Evolutionary conservation across 2,113 vertebrate genomes (phyloP).

Genomic region (Lophius piscatorius): DNA sequence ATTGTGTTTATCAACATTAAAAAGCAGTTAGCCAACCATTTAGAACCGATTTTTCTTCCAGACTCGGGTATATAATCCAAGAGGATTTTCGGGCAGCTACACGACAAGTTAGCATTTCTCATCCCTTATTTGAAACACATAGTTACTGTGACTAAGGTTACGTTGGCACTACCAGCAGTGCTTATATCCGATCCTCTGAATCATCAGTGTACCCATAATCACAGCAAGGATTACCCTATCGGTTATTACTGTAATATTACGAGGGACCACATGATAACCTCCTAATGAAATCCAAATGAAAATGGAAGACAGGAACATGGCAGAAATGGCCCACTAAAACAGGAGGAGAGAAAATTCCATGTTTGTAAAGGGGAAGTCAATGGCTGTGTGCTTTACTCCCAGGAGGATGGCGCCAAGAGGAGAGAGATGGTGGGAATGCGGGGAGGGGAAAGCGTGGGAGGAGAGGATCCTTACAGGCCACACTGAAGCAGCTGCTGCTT

Average conservation of each 20-base stretch:
- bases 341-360: slow-evolving; percentile 14
- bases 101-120: no score
- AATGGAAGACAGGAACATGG: slow-evolving; percentile 23
- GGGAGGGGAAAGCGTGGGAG: slow-evolving; percentile 54
- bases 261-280: slow-evolving; percentile 16
- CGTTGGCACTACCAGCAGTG: not conserved
- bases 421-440: not conserved
- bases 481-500: slow-evolving; percentile 59
- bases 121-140: not conserved
- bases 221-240: slow-evolving; percentile 15
- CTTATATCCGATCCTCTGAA: slow-evolving; percentile 10
- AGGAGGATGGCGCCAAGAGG: slow-evolving; percentile 24
- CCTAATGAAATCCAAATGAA: slow-evolving; percentile 24
- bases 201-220: slow-evolving; percentile 24
- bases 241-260: slow-evolving; percentile 9
- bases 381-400: slow-evolving; percentile 44
- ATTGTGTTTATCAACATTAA: no score
- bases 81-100: no score
- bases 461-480: slow-evolving; percentile 54
- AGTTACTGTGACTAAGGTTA: slow-evolving; percentile 3
- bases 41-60: no score
- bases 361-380: slow-evolving; percentile 16
- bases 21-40: no score
- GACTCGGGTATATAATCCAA: no score
- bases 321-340: slow-evolving; percentile 37